Conservation (phyloP, 2,113 vertebrate species). For the Zapornia atra region DNA sequence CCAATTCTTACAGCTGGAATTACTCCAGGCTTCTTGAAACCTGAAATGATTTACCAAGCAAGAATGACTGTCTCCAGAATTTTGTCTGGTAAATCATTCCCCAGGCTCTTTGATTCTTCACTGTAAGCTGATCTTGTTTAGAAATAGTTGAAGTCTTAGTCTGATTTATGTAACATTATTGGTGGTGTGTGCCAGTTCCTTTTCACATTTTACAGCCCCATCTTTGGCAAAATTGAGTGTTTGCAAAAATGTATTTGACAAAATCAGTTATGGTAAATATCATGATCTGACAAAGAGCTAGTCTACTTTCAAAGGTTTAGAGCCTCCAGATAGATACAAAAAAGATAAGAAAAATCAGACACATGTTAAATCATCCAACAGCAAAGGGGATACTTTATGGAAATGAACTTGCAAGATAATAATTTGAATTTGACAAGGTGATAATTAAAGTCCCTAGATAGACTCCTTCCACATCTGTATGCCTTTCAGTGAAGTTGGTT, state of each 20-base stretch:
- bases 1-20: not conserved
- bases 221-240: slow-evolving; percentile 59
- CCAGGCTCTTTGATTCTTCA: slow-evolving; percentile 35
- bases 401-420: slow-evolving; percentile 85
- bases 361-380: slow-evolving; percentile 78
- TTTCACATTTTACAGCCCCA: not conserved
- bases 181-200: not conserved
- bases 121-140: slow-evolving; percentile 39
- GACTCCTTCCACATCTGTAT: slow-evolving; percentile 80
- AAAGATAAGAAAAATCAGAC: slow-evolving; percentile 76
- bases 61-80: not conserved
- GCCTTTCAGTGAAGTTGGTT: slow-evolving; percentile 78
- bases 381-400: slow-evolving; percentile 79
- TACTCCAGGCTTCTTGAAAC: slow-evolving; percentile 1
- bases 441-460: slow-evolving; percentile 91
- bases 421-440: slow-evolving; percentile 90
- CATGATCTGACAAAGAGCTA: slow-evolving; percentile 59
- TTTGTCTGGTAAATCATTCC: slow-evolving; percentile 16
- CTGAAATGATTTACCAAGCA: slow-evolving; percentile 29
- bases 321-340: slow-evolving; percentile 73
- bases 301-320: slow-evolving; percentile 58
- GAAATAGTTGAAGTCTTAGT: slow-evolving; percentile 36
- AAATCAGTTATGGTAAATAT: slow-evolving; percentile 71
- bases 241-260: slow-evolving; percentile 66
- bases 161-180: slow-evolving; percentile 59